Base-by-base conservation (phyloP, 2,888 invertebrate species). In the Himalopsyche japonica region DNA sequence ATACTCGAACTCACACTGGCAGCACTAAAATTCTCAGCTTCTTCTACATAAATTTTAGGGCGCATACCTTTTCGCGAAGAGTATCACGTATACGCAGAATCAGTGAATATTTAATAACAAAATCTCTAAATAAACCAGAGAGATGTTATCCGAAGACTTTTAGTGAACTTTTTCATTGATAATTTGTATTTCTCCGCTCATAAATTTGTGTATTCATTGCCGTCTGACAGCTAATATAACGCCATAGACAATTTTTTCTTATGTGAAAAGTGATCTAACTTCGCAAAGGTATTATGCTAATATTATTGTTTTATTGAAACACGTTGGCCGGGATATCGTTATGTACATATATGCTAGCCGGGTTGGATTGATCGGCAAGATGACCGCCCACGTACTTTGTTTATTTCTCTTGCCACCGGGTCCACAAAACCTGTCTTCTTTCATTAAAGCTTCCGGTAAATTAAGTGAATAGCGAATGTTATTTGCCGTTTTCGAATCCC, bases 231-330 rank as follows among this genome's bases (percentile, higher is more conserved):
- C 43, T 37, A 70, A 30, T 70, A 30, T 30, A 70, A 12, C 70
- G 30, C 24, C 37, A 77, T 77, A 43, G 77, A 77, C 77, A 77
- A 77, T 77, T 77, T 77, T 77, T 77, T 77, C 43, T 34, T 34
- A 77, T 34, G n/a, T n/a, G 77, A 43, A 77, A 37, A 43, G 77
- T 77, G 77, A 77, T 34, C 77, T 77, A 77, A 77, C 77, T 34
- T 43, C 77, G 77, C 15, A 34, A 77, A 77, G 77, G 77, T 77
- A 77, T 24, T n/a, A 43, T 34, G 43, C 15, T 43, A 43, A 43
- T 43, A 43, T 43, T 43, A 43, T 43, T 43, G 43, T 43, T 43
- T 43, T 43, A 43, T 43, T 15, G 43, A 43, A 43, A 15, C 43
- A 15, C 15, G 43, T 43, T 43, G 43, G 4, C 43, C 43, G 43